phyloP scores from a whole-genome alignment of 2,888 invertebrate species.

The Drosophila birchii region DNA sequence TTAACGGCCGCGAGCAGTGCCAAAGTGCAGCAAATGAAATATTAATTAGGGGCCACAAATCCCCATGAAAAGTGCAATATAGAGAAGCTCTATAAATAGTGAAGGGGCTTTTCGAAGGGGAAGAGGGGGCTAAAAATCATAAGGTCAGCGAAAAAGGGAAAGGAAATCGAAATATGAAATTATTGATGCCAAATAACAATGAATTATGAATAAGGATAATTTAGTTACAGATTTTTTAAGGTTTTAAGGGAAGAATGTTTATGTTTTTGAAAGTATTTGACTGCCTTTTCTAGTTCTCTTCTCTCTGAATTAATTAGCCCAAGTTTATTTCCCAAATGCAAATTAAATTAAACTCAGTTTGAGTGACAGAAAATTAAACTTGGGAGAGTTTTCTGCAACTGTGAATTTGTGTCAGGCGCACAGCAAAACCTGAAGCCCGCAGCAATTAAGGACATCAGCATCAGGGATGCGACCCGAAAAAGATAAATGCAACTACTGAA shows the following conservation, averaged over 20 bases:
- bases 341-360: background rate
- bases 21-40: conserved; percentile 54
- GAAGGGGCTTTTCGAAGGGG: background rate
- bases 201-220: background rate
- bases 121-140: background rate
- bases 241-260: background rate
- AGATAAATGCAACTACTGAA: conserved; percentile 59
- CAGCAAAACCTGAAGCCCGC: conserved; percentile 42
- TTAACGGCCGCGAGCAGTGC: conserved; percentile 35
- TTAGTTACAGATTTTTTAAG: background rate
- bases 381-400: conserved; percentile 8
- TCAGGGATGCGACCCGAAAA: conserved; percentile 49
- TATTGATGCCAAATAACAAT: background rate
- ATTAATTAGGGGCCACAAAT: conserved; percentile 44
- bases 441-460: conserved; percentile 74
- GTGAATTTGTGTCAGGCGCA: conserved; percentile 28
- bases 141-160: conserved; percentile 3
- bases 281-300: background rate
- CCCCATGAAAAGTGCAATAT: conserved; percentile 42
- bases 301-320: background rate
- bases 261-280: background rate
- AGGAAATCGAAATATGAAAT: background rate
- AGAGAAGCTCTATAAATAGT: conserved; percentile 44
- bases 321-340: background rate
- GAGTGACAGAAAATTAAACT: conserved; percentile 24